Base-by-base conservation (phyloP, 2,888 invertebrate species). In the Netelia melanura region DNA sequence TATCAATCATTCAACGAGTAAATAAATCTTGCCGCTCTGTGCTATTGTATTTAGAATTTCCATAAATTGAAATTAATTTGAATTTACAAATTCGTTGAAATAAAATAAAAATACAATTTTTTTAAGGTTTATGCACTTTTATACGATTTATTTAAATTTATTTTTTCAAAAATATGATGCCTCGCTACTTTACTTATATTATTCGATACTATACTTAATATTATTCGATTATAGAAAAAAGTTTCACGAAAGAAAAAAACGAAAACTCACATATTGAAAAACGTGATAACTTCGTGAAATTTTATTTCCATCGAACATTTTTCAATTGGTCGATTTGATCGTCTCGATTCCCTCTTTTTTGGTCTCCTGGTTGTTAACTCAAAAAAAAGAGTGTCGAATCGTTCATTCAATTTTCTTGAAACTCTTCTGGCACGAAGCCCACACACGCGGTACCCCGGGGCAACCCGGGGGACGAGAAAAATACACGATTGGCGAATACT, bases 371-470 rank as follows among this genome's bases (percentile, higher is more conserved):
- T 38, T 10, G 17, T 14, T 9, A 3, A 38, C 44, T 62, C 23
- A 23, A 23, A 48, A 38, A 38, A 17, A 52, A 67, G 48, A 52
- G 61, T 25, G n/a, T 67, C 58, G 52, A 61, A 68, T 68, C 68
- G 67, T 74, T 74, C 74, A 74, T 68, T 74, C 67, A 81, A 74
- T 67, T 81, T 74, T 52, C 48, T 52, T 38, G 81, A 75, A n/a
- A 56, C 72, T 6, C 67, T 25, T 11, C 75, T 81, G 74, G 81
- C 81, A 61, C 61, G 9, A 9, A 21, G 67, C 81, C 74, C 81
- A 61, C 71, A 38, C 38, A 43, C 30, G 38, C 14, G 21, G 14
- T 25, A 21, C 23, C 5, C 11, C 21, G 38, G 3, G 14, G 44
- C 5, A 74, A 75, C 61, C 48, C 17, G 17, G 17, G 61, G 17